A percentile compares a stretch with the other conserved stretches of the same genome.
phyloP scores from a whole-genome alignment of 2,797 vertebrate species.

The Coregonus sp. region DNA sequence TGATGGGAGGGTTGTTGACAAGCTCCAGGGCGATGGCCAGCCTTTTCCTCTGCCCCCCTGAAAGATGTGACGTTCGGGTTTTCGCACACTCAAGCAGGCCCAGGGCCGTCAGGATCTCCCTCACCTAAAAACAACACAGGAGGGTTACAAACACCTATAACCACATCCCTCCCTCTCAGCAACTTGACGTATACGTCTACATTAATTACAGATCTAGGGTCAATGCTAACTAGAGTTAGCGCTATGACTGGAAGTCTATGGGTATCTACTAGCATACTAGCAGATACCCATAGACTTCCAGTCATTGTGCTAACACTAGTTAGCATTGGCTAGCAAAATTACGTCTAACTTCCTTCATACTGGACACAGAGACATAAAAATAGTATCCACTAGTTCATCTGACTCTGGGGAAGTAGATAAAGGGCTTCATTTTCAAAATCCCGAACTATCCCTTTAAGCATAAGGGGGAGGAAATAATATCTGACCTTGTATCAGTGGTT shows the following conservation, averaged over 20 bases:
- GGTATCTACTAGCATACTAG: too few relatives aligned
- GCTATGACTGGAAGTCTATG: too few relatives aligned
- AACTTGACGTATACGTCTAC: not conserved
- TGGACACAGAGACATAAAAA: too few relatives aligned
- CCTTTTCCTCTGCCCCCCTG: constrained; percentile 93
- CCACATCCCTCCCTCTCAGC: not conserved
- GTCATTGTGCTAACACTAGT: too few relatives aligned
- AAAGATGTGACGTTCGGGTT: constrained; percentile 90
- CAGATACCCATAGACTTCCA: too few relatives aligned
- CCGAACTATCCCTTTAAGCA: not conserved
- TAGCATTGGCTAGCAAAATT: too few relatives aligned
- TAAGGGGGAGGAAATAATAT: not conserved
- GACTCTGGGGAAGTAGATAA: too few relatives aligned
- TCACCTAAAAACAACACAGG: constrained; percentile 75
- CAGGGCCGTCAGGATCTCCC: constrained; percentile 95
- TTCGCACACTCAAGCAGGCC: constrained; percentile 91
- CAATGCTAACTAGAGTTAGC: too few relatives aligned
- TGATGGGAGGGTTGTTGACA: constrained; percentile 97
- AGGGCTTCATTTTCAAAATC: too few relatives aligned
- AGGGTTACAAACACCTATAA: not conserved
- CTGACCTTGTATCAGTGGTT: not conserved
- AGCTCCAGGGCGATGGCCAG: constrained; percentile 95
- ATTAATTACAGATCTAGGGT: not conserved
- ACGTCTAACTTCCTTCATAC: too few relatives aligned
- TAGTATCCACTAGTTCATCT: too few relatives aligned